These are phyloP conservation scores for Volucella inanis DNA, from an alignment of 2,888 invertebrate species.

Conservation along the genomic window DNA sequence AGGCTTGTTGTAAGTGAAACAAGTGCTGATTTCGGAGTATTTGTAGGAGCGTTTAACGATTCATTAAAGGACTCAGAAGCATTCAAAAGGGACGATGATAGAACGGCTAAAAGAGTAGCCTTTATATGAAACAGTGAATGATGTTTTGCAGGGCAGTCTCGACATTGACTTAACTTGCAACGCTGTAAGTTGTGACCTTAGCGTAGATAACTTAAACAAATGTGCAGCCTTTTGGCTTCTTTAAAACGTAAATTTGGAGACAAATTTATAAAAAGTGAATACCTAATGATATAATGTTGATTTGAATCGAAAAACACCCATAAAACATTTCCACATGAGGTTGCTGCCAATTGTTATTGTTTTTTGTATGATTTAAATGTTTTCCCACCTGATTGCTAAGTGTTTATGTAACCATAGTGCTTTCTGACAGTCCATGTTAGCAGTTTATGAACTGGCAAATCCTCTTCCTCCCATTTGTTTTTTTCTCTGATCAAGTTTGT, in stretches of 20 bases:
- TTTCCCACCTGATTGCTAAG: too few relatives aligned
- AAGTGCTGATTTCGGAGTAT: conserved; percentile 27
- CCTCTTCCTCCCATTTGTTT: conserved; percentile 34
- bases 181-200: too few relatives aligned
- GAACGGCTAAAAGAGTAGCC: not conserved
- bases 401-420: not conserved
- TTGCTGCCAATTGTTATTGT: too few relatives aligned
- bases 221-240: too few relatives aligned
- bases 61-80: conserved; percentile 11
- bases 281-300: too few relatives aligned
- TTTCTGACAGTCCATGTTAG: conserved; percentile 13
- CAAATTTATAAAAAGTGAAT: too few relatives aligned
- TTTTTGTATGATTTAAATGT: too few relatives aligned
- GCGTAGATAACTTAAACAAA: too few relatives aligned
- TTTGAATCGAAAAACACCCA: too few relatives aligned
- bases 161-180: not conserved
- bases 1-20: conserved; percentile 20
- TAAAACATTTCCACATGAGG: too few relatives aligned
- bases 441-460: conserved; percentile 8
- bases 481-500: conserved; percentile 27
- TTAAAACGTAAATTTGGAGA: too few relatives aligned
- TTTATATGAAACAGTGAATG: not conserved
- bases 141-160: too few relatives aligned
- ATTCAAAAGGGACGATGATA: not conserved
- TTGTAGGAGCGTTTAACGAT: not conserved